Evolutionary conservation across 2,888 invertebrate genomes (phyloP), one percentile per base, ranked within the genome.

Genomic region (Folsomia manolachei): DNA sequence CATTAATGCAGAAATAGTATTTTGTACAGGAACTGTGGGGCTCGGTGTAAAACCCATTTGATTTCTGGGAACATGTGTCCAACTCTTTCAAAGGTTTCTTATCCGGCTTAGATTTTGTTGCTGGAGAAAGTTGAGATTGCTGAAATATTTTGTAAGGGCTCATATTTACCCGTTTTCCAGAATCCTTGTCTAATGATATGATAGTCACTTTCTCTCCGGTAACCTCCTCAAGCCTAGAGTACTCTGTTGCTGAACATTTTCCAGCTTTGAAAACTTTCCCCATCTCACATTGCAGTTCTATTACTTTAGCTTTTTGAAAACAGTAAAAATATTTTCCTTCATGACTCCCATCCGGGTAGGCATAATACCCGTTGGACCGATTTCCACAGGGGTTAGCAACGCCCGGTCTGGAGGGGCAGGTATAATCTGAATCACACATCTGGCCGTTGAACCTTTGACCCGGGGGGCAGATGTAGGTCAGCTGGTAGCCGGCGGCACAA

Each of bases 401-500:
- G 23, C 68, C 25, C n/a, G 69, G 60, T 56, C 63, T 73, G 1
- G 66, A 65, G 7, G 71, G 71, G 65, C 80, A 80, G 2, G 64
- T 60, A 27, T 75, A 78, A 51, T 75, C 77, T 21, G 75, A 73
- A 26, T 75, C 72, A 72, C 80, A 80, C 74, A 74, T 73, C 61
- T 75, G 76, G 23, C 75, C 79, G 74, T 76, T 77, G 71, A 78
- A 80, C 63, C 74, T 74, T 19, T 24, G 53, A 18, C 70, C 76
- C 1, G 75, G 75, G 9, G 78, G 78, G 63, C 80, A 80, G n/a
- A 80, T 71, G 63, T 80, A 80, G 2, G 79, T 79, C 27, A 78
- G 78, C 73, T 80, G 80, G 51, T 79, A 80, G 21, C 79, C 79
- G 2, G 79, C 78, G 19, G 79, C 78, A 74, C 80, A 80, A 60